Base-by-base conservation (phyloP, 2,888 invertebrate genomes). In the Linnaemya vulpina region DNA sequence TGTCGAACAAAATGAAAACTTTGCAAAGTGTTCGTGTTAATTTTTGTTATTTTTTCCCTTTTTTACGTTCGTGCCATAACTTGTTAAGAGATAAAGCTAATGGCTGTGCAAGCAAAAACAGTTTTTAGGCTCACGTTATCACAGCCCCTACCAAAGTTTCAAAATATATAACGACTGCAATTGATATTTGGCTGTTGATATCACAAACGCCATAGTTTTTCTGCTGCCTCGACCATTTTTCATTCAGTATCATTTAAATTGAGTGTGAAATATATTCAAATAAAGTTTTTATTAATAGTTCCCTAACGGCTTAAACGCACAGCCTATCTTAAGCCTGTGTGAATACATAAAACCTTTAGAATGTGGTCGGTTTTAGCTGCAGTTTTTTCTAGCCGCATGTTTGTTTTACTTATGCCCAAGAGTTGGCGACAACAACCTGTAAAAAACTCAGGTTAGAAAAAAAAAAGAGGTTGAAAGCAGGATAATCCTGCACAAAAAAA, bases 391-490 rank as follows among this genome's bases (percentile, higher is more conserved):
- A 20, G 17, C 9, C 10, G 10, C 13, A 53, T 17, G n/a, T 30
- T n/a, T 49, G 1, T 67, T 53, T 51, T 53, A 35, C 2, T 25
- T 13, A 7, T 49, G 5, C 13, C 11, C 30, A 40, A 58, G 35
- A 9, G 38, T 63, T 35, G 55, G 78, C 78, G 78, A 65, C 71
- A 71, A 63, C 35, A 63, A 43, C 11, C 63, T 78, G 17, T 65
- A 53, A 71, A 63, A 71, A 46, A 55, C 7, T 20, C 43, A 30
- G 9, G 20, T 46, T 9, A 15, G 9, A 55, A 25, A 11, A 71
- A 53, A 62, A 63, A 20, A 0, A n/a, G n/a, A n/a, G n/a, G 3
- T 30, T 30, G 30, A 2, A 30, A 2, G 30, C 3, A 30, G 30
- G 30, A 30, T 30, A 30, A 30, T 30, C 30, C 30, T 30, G 30